A percentile compares a stretch with the other conserved stretches of the same genome.
These are phyloP conservation scores for Pipistrellus kuhlii DNA, from an alignment of 2,797 vertebrate species.

Conservation along the genomic window DNA sequence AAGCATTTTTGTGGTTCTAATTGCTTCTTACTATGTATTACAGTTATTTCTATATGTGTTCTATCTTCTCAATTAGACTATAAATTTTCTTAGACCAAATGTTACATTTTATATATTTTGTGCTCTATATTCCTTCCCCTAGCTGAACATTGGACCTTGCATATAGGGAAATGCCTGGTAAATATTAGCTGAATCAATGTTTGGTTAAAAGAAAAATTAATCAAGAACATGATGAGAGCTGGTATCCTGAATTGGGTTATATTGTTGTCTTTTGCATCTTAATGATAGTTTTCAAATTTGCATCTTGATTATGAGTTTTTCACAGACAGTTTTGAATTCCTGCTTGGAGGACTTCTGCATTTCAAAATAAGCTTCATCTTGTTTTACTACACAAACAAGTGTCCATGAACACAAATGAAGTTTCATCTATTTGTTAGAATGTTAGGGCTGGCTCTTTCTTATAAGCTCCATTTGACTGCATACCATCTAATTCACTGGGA, in stretches of 20 bases:
- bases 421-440: background rate
- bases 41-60: background rate
- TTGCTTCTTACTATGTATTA: background rate
- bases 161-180: background rate
- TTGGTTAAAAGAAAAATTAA: conserved; percentile 53
- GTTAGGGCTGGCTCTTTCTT: background rate
- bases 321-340: conserved; percentile 27
- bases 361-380: conserved; percentile 5
- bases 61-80: background rate
- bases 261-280: conserved; percentile 33
- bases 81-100: background rate
- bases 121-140: background rate
- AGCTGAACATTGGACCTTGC: background rate
- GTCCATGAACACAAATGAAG: background rate
- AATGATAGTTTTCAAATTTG: conserved; percentile 31
- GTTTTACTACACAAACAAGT: background rate
- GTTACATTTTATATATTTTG: background rate
- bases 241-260: background rate
- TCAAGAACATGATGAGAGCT: conserved; percentile 3
- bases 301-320: background rate
- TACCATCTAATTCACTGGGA: background rate
- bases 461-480: background rate
- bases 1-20: background rate
- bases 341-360: conserved; percentile 18
- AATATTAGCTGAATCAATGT: conserved; percentile 19